These are phyloP conservation scores for Protobothrops mucrosquamatus DNA, from an alignment of 2,113 vertebrate species.

Conservation along the genomic window DNA sequence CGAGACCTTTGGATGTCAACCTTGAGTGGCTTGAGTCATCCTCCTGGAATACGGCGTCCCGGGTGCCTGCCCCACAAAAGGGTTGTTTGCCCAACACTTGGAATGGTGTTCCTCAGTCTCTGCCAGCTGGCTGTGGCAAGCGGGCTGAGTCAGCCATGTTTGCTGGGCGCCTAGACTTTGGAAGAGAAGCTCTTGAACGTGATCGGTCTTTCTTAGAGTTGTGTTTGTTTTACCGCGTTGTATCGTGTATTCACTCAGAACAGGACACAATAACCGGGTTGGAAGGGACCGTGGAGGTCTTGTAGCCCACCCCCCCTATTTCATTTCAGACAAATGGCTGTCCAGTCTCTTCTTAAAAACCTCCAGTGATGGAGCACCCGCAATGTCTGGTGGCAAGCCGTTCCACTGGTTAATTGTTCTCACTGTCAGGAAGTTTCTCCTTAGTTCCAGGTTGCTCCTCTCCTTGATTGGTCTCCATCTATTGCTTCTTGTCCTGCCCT, in stretches of 20 bases:
- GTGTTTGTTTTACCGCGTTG: neutral
- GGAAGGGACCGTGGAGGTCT: no score
- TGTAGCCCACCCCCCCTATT: no score
- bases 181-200: neutral
- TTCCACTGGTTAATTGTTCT: no score
- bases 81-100: neutral
- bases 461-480: no score
- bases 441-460: no score
- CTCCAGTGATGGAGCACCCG: no score
- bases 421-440: no score
- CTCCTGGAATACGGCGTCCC: neutral
- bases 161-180: neutral
- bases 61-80: neutral
- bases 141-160: neutral
- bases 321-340: no score
- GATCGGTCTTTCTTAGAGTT: neutral
- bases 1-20: no score
- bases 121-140: neutral
- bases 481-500: no score
- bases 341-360: no score
- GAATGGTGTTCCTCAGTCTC: neutral
- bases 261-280: neutral
- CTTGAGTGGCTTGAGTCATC: neutral
- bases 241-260: accelerated
- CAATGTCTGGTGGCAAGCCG: no score